Conservation (phyloP, 2,113 vertebrate genomes). For the Scomber japonicus region DNA sequence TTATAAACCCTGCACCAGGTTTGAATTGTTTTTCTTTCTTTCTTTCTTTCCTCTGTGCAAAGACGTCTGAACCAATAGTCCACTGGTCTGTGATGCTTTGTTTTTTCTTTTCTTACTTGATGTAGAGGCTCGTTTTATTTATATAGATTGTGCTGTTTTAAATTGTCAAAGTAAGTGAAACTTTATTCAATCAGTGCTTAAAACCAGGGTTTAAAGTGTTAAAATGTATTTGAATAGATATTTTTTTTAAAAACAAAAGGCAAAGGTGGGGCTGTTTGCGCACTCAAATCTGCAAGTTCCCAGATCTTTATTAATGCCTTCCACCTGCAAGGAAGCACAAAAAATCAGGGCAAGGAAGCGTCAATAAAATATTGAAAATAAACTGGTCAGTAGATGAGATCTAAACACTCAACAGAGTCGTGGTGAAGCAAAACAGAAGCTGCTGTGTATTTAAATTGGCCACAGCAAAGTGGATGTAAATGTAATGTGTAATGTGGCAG, state of each 20-base stretch:
- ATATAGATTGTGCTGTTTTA: not conserved
- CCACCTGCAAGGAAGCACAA: too few species aligned
- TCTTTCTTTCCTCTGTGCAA: conserved; percentile 8
- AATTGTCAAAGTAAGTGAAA: not conserved
- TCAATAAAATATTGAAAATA: not conserved
- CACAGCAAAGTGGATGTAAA: not conserved
- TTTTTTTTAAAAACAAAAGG: not conserved
- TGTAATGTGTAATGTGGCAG: not conserved
- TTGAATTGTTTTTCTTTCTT: conserved; percentile 27
- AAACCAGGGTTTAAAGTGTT: not conserved
- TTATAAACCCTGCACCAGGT: not conserved
- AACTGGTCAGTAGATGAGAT: not conserved
- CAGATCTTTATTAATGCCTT: too few species aligned
- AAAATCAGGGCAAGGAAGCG: not conserved
- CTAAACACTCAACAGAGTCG: not conserved
- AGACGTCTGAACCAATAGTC: conserved; percentile 1
- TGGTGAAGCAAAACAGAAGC: not conserved
- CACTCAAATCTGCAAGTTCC: too few species aligned
- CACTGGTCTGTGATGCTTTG: conserved; percentile 23
- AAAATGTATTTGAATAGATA: not conserved
- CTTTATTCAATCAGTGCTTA: not conserved
- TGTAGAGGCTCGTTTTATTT: not conserved
- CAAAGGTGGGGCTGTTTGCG: too few species aligned
- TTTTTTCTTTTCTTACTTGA: not conserved
- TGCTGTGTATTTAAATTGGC: conserved; percentile 34